These are phyloP conservation scores for Axea sp. DNA, from an alignment of 2,888 invertebrate genomes.

Conservation along the genomic window DNA sequence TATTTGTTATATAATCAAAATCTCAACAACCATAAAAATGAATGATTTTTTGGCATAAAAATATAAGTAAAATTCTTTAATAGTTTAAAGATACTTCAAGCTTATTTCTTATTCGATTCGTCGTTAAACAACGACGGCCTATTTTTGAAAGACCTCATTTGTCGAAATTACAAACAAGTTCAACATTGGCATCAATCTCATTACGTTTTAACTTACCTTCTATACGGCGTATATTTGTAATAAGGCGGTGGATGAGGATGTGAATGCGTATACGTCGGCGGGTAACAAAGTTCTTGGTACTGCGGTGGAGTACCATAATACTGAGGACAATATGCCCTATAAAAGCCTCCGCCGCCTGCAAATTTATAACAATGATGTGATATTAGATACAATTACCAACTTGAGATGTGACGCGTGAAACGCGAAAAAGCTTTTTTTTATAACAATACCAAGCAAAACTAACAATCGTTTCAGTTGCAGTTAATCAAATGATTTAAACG, in stretches of 20 bases:
- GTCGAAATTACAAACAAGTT: constrained; percentile 23
- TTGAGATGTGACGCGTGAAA: constrained; percentile 8
- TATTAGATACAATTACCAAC: constrained; percentile 57
- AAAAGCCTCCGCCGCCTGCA: constrained; percentile 76
- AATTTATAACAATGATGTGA: constrained; percentile 58
- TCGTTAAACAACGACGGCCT: no score
- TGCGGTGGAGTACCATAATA: constrained; percentile 80
- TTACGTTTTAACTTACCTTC: constrained; percentile 71
- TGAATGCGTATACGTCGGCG: constrained; percentile 78
- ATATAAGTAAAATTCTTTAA: no score
- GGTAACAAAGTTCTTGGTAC: constrained; percentile 81
- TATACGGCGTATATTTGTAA: constrained; percentile 78
- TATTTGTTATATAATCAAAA: no score
- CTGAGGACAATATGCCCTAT: constrained; percentile 79
- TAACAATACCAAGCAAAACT: no score
- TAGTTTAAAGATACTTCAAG: no score
- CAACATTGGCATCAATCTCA: constrained; percentile 26
- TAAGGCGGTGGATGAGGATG: constrained; percentile 78
- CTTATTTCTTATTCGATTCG: no score
- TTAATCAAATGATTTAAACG: no score
- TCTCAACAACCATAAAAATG: no score
- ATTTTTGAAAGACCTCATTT: no score
- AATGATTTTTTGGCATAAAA: no score
- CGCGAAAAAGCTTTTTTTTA: constrained; percentile 7
- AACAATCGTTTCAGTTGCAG: no score